These are phyloP conservation scores for Arctopsyche grandis DNA, from an alignment of 1,140 invertebrate species.

Conservation along the genomic window DNA sequence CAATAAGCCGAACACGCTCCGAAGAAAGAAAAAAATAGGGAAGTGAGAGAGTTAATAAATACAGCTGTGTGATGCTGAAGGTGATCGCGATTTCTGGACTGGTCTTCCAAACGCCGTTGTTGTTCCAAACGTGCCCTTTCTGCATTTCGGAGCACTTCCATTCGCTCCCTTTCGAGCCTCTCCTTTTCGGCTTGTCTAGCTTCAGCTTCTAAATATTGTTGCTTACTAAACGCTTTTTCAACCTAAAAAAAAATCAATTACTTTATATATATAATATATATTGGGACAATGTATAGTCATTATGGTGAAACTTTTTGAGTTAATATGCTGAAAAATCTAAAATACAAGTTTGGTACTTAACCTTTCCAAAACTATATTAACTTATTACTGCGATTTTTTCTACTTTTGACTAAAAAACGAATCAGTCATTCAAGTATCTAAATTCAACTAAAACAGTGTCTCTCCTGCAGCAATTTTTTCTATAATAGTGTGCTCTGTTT, in stretches of 20 bases:
- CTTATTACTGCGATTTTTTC: too few species aligned
- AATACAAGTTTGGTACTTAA: too few species aligned
- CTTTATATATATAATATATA: not conserved
- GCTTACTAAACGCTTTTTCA: conserved; percentile 62
- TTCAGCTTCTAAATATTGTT: conserved; percentile 59
- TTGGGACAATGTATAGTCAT: too few species aligned
- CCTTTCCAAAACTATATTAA: too few species aligned
- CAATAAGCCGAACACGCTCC: not conserved
- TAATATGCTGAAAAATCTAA: too few species aligned
- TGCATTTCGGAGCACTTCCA: conserved; percentile 57
- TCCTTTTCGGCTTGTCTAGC: conserved; percentile 58
- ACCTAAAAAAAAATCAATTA: conserved; percentile 56
- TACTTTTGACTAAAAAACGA: too few species aligned
- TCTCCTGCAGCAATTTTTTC: too few species aligned
- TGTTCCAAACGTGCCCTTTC: conserved; percentile 63
- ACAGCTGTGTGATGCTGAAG: not conserved
- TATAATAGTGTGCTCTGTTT: too few species aligned
- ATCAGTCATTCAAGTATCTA: too few species aligned
- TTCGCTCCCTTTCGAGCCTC: conserved; percentile 59
- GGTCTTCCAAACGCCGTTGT: conserved; percentile 57
- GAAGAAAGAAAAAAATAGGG: not conserved
- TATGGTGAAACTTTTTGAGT: too few species aligned
- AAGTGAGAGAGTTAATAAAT: too few species aligned
- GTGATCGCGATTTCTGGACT: conserved; percentile 23
- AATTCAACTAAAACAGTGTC: too few species aligned